Percentiles rank a stretch among this genome's conserved stretches.
phyloP scores from a whole-genome alignment of 2,888 invertebrate species.

The Emmelina monodactyla region DNA sequence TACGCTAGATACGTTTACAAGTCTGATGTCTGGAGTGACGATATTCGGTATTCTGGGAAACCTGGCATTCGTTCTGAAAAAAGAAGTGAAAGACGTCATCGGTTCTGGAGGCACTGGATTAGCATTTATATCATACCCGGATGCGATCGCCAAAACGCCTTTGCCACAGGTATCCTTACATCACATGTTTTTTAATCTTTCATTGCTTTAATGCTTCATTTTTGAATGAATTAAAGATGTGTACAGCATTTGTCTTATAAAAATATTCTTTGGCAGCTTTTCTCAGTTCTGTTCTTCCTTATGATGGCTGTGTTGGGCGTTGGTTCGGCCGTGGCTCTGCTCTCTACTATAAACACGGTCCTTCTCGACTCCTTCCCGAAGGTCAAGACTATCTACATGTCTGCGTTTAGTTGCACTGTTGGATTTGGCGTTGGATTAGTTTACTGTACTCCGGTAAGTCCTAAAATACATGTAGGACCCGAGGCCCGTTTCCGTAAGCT shows the following conservation, averaged over 20 bases:
- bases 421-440: conserved; percentile 67
- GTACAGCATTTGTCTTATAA: no score
- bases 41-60: conserved; percentile 86
- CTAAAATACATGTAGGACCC: not conserved
- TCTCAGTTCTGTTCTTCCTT: conserved; percentile 72
- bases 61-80: conserved; percentile 71
- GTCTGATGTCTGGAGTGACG: conserved; percentile 80
- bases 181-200: no score
- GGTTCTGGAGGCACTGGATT: conserved; percentile 78
- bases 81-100: conserved; percentile 71
- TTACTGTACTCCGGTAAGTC: conserved; percentile 30
- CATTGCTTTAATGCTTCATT: no score
- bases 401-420: conserved; percentile 35
- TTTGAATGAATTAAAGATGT: no score
- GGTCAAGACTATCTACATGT: conserved; percentile 57
- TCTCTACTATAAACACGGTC: conserved; percentile 63
- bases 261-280: no score
- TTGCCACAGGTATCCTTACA: conserved; percentile 78
- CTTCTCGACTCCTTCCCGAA: conserved; percentile 66
- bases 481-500: no score
- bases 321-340: conserved; percentile 70
- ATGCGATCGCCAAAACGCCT: conserved; percentile 79
- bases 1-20: conserved; percentile 82
- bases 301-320: conserved; percentile 74
- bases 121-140: conserved; percentile 86